Evolutionary conservation across 2,113 vertebrate genomes (phyloP), one percentile per base, ranked within the genome.

Genomic region (Cynopterus brachyotis): DNA sequence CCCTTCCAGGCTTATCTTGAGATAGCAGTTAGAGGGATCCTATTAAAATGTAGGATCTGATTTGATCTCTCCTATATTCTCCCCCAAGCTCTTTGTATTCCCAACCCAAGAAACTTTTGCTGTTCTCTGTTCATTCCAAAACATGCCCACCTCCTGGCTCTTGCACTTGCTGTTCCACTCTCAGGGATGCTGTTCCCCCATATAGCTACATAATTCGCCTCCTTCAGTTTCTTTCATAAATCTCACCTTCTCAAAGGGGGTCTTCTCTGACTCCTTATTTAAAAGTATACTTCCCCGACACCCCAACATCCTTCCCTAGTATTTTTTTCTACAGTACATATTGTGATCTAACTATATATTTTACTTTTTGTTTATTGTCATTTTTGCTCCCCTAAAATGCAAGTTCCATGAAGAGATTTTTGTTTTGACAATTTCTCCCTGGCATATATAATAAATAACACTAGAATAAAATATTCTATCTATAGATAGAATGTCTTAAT

Each of bases 331-430:
- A 32, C 7, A 64, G 28, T 40, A 57, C 17, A n/a, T 64, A 75
- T 83, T 16, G 40, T 47, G 24, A 73, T 75, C 16, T 73, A 73
- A 79, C 42, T 78, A 47, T 89, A 24, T 57, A 30, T 75, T 66
- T 85, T 57, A 55, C 17, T 53, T 50, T 76, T 87, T 55, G 53
- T 37, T 67, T 80, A 17, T 67, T 60, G 6, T 91, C 22, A 11
- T 86, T 70, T 59, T 83, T 69, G 0, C 26, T 87, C 35, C 55
- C 53, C n/a, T 76, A 62, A 60, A 88, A 93, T 85, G 12, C 47
- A 93, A 60, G 32, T 20, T 72, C 17, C n/a, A 10, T 85, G 24
- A 60, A 94, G n/a, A 96, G 32, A 64, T 70, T 94, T 93, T 83
- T 55, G 10, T 75, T 81, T 93, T 59, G 28, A 67, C 66, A 55